phyloP scores from a whole-genome alignment of 64 coral and sea anemone species.

The Actinia equina region DNA sequence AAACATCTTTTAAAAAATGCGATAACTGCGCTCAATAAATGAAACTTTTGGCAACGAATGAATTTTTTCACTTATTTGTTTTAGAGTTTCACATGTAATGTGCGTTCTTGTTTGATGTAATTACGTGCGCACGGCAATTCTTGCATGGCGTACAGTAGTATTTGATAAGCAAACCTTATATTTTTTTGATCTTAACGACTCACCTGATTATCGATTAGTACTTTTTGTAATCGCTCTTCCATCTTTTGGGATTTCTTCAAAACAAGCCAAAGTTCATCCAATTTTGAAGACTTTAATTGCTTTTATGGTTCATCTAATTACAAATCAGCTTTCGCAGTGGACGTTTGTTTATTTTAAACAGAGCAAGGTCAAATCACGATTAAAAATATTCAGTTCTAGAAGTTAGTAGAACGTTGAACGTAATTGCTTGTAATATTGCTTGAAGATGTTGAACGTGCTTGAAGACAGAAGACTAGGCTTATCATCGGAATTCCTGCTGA shows the following conservation, averaged over 20 bases:
- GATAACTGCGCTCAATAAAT: neutral
- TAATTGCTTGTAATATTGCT: too few relatives aligned
- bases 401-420: too few relatives aligned
- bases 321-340: neutral
- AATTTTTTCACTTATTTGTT: neutral
- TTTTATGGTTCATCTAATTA: neutral
- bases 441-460: too few relatives aligned
- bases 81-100: neutral
- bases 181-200: neutral
- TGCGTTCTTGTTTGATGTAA: neutral
- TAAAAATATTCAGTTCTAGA: too few relatives aligned
- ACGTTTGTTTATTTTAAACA: too few relatives aligned
- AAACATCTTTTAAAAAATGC: too few relatives aligned
- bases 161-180: neutral
- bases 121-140: neutral
- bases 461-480: too few relatives aligned
- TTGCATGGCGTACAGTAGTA: neutral
- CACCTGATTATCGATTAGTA: neutral
- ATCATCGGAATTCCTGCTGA: too few relatives aligned
- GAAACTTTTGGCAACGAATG: neutral
- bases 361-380: too few relatives aligned
- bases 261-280: neutral
- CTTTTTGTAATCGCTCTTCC: neutral
- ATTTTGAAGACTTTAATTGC: neutral
- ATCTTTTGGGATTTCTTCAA: neutral